phyloP scores from a whole-genome alignment of 1,140 invertebrate species.

The Telenomus remus region DNA sequence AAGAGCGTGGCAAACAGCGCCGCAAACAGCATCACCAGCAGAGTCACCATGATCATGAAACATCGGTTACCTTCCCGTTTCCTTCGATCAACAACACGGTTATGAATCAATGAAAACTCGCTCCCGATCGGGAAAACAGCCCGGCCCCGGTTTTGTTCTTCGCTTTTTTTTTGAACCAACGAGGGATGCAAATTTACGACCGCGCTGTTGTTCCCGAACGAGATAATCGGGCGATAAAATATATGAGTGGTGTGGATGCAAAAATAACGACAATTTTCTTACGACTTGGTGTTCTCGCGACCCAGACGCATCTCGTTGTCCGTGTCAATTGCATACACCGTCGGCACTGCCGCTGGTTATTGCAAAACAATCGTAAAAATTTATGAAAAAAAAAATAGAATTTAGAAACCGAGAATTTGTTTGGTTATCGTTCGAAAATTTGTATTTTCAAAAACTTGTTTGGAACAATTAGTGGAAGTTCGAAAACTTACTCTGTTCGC shows the following conservation, averaged over 20 bases:
- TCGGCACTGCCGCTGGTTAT: conserved; percentile 12
- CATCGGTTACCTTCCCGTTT: conserved; percentile 33
- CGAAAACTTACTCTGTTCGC: conserved; percentile 32
- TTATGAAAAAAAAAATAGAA: too few relatives aligned
- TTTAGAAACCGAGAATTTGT: too few relatives aligned
- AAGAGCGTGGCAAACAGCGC: conserved; percentile 18
- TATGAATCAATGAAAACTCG: conserved; percentile 5
- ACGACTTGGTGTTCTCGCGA: conserved; percentile 18
- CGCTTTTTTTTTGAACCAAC: not conserved
- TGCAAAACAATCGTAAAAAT: too few relatives aligned
- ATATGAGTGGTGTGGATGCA: not conserved
- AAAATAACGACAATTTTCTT: conserved; percentile 13
- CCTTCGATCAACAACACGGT: conserved; percentile 29
- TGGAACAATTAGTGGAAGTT: too few relatives aligned
- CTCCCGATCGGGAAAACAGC: not conserved
- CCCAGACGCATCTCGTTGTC: conserved; percentile 14
- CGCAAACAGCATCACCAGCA: conserved; percentile 25
- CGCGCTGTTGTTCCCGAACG: not conserved
- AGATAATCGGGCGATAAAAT: conserved; percentile 5
- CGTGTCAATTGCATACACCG: conserved; percentile 23
- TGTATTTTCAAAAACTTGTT: too few relatives aligned
- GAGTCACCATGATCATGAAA: conserved; percentile 19
- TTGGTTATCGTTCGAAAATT: too few relatives aligned
- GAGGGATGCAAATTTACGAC: conserved; percentile 16
- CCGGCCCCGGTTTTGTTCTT: not conserved